Conservation (phyloP, 2,797 vertebrate species). For the Zenarchopterus dispar region DNA sequence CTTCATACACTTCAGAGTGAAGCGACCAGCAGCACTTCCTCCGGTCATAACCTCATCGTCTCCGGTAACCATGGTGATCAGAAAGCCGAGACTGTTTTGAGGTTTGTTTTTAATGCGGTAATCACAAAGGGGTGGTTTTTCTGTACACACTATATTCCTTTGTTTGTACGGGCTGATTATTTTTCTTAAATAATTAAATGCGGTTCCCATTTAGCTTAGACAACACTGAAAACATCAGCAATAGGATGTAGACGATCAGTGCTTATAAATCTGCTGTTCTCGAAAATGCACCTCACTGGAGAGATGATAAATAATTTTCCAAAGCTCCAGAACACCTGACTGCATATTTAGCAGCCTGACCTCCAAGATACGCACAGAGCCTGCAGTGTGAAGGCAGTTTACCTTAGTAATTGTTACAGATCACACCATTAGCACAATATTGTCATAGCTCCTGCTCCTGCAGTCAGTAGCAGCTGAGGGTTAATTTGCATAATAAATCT, state of each 20-base stretch:
- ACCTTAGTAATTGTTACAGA: constrained; percentile 86
- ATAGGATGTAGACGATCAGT: background rate
- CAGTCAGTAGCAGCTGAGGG: constrained; percentile 80
- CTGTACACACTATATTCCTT: background rate
- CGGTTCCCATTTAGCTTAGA: background rate
- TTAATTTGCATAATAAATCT: constrained; percentile 89
- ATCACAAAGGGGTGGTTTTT: background rate
- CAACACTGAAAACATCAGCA: background rate
- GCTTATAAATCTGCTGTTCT: background rate
- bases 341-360: constrained; percentile 52
- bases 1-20: constrained; percentile 84
- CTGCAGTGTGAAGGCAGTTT: constrained; percentile 72
- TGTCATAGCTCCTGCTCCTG: constrained; percentile 83
- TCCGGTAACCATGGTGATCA: constrained; percentile 28
- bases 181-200: constrained; percentile 1
- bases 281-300: constrained; percentile 10
- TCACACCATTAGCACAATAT: constrained; percentile 84
- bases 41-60: constrained; percentile 36
- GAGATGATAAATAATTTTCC: constrained; percentile 21
- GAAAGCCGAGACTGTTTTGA: background rate
- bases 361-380: constrained; percentile 47
- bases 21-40: constrained; percentile 76
- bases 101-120: background rate
- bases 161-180: background rate
- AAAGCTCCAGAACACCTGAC: constrained; percentile 45